Percentiles rank a stretch among this genome's conserved stretches.
Evolutionary conservation across 1,140 invertebrate species (phyloP).

Genomic region (Sarcophaga peregrina): DNA sequence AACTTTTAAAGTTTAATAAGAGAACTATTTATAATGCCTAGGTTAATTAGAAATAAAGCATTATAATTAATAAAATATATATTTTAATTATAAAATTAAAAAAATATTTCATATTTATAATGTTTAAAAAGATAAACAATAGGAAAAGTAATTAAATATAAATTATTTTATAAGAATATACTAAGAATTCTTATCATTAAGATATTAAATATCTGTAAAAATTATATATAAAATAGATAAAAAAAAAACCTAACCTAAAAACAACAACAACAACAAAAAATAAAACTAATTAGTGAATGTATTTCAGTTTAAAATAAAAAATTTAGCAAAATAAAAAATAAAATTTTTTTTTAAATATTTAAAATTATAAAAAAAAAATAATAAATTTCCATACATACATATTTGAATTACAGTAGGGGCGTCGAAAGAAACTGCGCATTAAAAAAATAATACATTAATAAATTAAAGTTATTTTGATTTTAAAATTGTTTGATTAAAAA

Average conservation of each 20-base stretch:
- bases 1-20: slow-evolving; percentile 32
- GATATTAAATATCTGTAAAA: slow-evolving; percentile 41
- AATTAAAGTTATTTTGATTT: no score
- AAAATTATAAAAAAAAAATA: background rate
- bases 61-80: background rate
- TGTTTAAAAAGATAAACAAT: background rate
- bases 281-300: background rate
- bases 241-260: background rate
- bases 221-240: background rate
- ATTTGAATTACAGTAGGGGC: no score
- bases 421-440: no score
- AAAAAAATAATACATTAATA: no score
- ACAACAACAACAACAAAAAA: background rate
- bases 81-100: background rate
- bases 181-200: slow-evolving; percentile 38
- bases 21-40: background rate
- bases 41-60: background rate
- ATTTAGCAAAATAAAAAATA: background rate
- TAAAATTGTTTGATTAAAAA: no score
- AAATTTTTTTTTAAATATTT: background rate
- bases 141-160: background rate
- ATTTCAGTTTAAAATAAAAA: background rate
- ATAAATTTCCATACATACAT: background rate
- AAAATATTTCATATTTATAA: background rate
- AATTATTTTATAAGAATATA: background rate